phyloP scores from a whole-genome alignment of 2,113 vertebrate species.

The Brachirus orientalis region DNA sequence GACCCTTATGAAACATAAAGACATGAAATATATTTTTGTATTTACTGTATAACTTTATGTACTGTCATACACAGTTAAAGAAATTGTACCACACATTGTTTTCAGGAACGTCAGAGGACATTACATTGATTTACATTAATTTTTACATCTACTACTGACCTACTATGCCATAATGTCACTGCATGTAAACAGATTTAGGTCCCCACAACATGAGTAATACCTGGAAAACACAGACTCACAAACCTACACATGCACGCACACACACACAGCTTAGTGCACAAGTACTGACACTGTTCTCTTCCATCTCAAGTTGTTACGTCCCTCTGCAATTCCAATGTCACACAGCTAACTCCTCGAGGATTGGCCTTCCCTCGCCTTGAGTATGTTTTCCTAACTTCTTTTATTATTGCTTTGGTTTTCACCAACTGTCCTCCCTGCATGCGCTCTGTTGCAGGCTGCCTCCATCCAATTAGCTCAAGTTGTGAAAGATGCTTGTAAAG shows the following conservation, averaged over 20 bases:
- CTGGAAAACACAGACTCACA: neutral
- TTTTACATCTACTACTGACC: no score
- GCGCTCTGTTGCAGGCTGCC: neutral
- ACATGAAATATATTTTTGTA: slow-evolving; percentile 11
- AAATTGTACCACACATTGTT: no score
- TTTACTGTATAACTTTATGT: neutral
- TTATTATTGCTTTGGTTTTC: slow-evolving; percentile 27
- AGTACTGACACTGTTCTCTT: slow-evolving; percentile 13
- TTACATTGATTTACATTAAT: no score
- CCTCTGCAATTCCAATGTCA: slow-evolving; percentile 17
- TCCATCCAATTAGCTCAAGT: neutral
- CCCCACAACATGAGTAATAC: no score
- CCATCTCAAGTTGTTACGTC: slow-evolving; percentile 25
- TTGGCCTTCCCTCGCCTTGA: slow-evolving; percentile 25
- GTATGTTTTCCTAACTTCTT: slow-evolving; percentile 40
- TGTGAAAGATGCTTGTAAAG: slow-evolving; percentile 9
- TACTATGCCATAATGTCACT: no score
- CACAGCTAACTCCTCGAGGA: slow-evolving; percentile 34
- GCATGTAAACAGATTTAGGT: no score
- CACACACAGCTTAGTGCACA: slow-evolving; percentile 15
- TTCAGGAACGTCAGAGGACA: no score
- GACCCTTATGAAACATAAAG: slow-evolving; percentile 21
- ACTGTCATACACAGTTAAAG: neutral
- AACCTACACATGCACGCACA: neutral
- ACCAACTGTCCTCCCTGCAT: neutral